Conservation (phyloP, 2,888 invertebrate species). For the Aphrophora alni region DNA sequence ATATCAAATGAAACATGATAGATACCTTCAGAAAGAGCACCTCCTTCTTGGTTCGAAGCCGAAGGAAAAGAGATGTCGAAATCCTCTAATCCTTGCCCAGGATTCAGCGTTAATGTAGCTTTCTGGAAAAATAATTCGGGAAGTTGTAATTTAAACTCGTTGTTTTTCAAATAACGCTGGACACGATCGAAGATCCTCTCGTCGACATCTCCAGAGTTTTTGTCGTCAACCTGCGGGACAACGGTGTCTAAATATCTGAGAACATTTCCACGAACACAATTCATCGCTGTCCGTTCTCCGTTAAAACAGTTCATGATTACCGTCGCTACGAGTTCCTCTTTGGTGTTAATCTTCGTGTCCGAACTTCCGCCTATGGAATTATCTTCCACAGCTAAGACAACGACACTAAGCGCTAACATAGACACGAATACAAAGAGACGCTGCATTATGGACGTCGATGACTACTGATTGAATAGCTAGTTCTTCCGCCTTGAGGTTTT, state of each 20-base stretch:
- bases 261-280: conserved; percentile 63
- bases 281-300: conserved; percentile 59
- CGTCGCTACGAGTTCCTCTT: conserved; percentile 73
- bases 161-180: conserved; percentile 72
- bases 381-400: conserved; percentile 31
- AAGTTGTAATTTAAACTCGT: conserved; percentile 74
- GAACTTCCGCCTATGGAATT: conserved; percentile 34
- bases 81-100: conserved; percentile 55
- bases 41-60: conserved; percentile 44
- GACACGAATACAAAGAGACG: not conserved
- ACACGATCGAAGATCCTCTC: conserved; percentile 68
- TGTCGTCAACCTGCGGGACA: conserved; percentile 59
- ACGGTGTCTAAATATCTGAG: conserved; percentile 76
- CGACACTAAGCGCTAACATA: conserved; percentile 7
- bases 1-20: too few species aligned
- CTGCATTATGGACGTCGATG: not conserved
- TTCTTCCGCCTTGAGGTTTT: conserved; percentile 44
- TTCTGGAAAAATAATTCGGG: conserved; percentile 75
- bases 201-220: conserved; percentile 55
- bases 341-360: conserved; percentile 59
- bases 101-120: conserved; percentile 60
- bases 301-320: conserved; percentile 76
- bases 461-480: conserved; percentile 42
- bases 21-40: conserved; percentile 49
- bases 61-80: conserved; percentile 57